Base-by-base conservation (phyloP, 2,888 invertebrate species). In the Volucella inflata region DNA sequence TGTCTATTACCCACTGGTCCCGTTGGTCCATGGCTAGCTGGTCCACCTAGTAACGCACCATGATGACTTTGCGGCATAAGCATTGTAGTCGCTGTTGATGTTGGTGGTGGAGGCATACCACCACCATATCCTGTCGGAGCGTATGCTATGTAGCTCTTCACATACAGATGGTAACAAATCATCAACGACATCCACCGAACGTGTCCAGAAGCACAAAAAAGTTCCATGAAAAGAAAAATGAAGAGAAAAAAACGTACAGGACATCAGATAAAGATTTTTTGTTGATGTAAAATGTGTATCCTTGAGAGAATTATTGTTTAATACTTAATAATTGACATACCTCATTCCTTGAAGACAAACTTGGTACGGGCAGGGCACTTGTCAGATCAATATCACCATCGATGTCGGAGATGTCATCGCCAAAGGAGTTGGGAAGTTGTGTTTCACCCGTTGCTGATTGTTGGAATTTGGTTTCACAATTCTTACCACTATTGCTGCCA, bases 361-460 rank as follows among this genome's bases (percentile, higher is more conserved):
- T 91, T 55, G 93, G 93, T 53, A 93, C 92, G 59, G 94, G 94
- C 77, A 94, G 93, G 60, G 95, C 94, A 42, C 94, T 94, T 74
- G 94, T 94, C 82, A 95, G 92, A 90, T 95, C 95, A 87, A 95
- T 95, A 90, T 95, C 95, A 30, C 94, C 95, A 90, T 95, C 95
- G 83, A 95, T 95, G 93, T 97, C 97, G 88, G 96, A 97, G 92
- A 97, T 96, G 91, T 97, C 96, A 93, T 97, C 97, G 53, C 89
- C 90, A 92, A 97, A 97, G 77, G 96, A 96, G 90, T 96, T 96
- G 12, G 96, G 96, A 77, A 96, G 93, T 88, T 96, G 94, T 55
- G 96, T 95, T 83, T 96, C 95, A 85, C 95, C 95, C 64, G 95
- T 94, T 81, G 94, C 94, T 87, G 94, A 94, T 21, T 94, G 94